Evolutionary conservation across 23 tunicate species (phyloP).

Genomic region (Pegea sp.): DNA sequence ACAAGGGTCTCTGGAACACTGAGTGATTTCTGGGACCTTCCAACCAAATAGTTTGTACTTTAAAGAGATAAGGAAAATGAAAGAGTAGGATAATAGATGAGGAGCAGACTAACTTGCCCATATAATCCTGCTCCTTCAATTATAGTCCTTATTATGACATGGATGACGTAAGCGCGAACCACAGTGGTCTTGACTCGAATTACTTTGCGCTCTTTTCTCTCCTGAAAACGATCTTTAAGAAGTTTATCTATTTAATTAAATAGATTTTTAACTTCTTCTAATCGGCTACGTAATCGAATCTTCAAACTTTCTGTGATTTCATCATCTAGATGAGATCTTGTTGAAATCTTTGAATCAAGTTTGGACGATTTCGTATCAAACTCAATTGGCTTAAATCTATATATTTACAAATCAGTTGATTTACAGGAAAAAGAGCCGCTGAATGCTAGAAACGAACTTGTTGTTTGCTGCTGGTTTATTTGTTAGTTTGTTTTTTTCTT

Average conservation of each 20-base stretch:
- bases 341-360: background rate
- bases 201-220: constrained; percentile 16
- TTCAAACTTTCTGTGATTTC: background rate
- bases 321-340: background rate
- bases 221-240: constrained; percentile 5
- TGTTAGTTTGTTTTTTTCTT: background rate
- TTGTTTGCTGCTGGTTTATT: background rate
- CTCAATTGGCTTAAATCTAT: background rate
- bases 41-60: constrained; percentile 43
- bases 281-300: background rate
- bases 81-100: background rate
- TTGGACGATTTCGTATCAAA: background rate
- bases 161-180: constrained; percentile 11
- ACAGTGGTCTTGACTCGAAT: constrained; percentile 9
- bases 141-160: constrained; percentile 14
- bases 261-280: background rate
- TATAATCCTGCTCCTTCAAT: constrained; percentile 16
- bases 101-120: constrained; percentile 41
- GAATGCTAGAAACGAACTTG: background rate
- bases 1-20: constrained; percentile 62
- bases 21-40: constrained; percentile 32
- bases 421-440: background rate
- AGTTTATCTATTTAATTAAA: background rate
- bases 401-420: background rate
- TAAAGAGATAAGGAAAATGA: constrained; percentile 3